Evolutionary conservation across 2,888 invertebrate species (phyloP), one percentile per base, ranked within the genome.

Genomic region (Fragum whitleyi): DNA sequence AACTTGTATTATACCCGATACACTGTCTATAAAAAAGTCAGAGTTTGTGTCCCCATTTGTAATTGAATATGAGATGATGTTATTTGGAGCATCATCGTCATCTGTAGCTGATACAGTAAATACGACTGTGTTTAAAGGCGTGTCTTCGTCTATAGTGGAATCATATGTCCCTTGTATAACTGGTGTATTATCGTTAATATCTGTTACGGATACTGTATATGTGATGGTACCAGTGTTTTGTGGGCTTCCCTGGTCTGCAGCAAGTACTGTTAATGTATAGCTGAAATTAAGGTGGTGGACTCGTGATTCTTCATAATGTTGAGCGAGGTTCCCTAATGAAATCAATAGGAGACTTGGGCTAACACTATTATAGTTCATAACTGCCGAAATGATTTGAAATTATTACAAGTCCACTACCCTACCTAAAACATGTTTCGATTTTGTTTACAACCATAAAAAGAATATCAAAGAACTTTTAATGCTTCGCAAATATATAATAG

Each of bases 121-220:
- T n/a, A 65, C 42, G 23, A 65, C n/a, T 26, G 65, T 42, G 23
- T 65, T 65, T 9, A 65, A 2, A 14, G 42, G 5, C 1, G 42
- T 65, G 26, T 39, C 6, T 42, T 65, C 65, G 23, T 21, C 23
- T 19, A 65, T 23, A 0, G 65, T 26, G 29, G 23, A 26, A 19
- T 91, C 90, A 11, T 84, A 79, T 7, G 89, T 89, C 7, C 70
- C 74, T 23, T n/a, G 21, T n/a, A 91, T 86, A 19, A 83, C 76
- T 5, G 92, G 92, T 23, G 59, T 32, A 74, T 91, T 89, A 75
- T 92, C 92, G 75, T 92, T 92, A 16, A 90, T 86, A 67, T 91
- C 90, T 11, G 67, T 76, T 11, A 92, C 67, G 0, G 81, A 51
- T 1, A 92, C 81, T 11, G 88, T 91, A 23, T 92, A 79, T 6